Base-by-base conservation (phyloP, 92 coral and sea anemone species). In the Plumapathes pennacea region DNA sequence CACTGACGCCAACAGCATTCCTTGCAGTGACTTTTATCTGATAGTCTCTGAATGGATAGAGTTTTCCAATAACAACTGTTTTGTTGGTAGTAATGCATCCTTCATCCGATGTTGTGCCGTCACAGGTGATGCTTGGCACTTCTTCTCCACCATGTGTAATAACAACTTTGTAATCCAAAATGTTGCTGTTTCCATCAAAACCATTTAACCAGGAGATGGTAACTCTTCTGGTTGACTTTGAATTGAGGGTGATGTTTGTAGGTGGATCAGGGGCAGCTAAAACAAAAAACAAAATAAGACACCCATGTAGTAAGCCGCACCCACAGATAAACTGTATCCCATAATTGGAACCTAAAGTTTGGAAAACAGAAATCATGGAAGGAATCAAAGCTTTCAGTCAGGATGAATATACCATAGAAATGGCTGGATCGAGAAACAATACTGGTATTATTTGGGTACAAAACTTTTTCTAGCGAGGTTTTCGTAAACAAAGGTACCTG, bases 101-200 rank as follows among this genome's bases (percentile, higher is more conserved):
- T 19, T 38, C 36, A 38, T 5, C 28, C 17, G 46, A 33, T 38
- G 38, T 18, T 1, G 61, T 10, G 25, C 71, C 71, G 2, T 49
- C 29, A 37, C 71, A 63, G 2, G 11, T 39, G 7, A 15, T 40
- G 25, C 25, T 36, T 0, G n/a, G 1, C 24, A 52, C 27, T 1
- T 0, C 23, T 15, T 14, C n/a, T 19, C 25, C 33, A 26, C 50
- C 38, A 8, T 15, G 21, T 20, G 47, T 22, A n/a, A 33, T 63
- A 38, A 28, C 3, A 27, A 63, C 71, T 10, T 30, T 63, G 38
- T 63, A 63, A 12, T 38, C 32, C 3, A 3, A 25, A 34, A 76
- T 76, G 2, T 22, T 49, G 29, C 46, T 50, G 57, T 76, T 66
- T 4, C 83, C 83, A 66, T 76, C 9, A 39, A 67, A 76, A 19